Percentiles rank a stretch among this genome's conserved stretches.
phyloP scores from a whole-genome alignment of 2,888 invertebrate species.

The Brachycybe producta region DNA sequence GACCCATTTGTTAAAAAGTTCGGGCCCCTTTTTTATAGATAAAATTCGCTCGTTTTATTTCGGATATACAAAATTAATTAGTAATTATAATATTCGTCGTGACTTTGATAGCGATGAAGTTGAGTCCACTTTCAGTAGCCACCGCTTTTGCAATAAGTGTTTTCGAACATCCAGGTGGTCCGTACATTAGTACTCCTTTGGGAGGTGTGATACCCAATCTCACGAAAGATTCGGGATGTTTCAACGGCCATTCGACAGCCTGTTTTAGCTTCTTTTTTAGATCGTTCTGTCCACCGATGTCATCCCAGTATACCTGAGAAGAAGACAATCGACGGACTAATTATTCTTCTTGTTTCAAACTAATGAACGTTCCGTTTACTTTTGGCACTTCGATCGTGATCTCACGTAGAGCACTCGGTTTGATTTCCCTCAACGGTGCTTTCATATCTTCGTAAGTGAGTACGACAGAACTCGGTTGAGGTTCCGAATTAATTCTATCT shows the following conservation, averaged over 20 bases:
- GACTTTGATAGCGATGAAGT: conserved; percentile 86
- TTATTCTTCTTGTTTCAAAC: not conserved
- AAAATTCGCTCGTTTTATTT: not conserved
- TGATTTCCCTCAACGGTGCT: conserved; percentile 37
- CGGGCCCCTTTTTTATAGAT: conserved; percentile 54
- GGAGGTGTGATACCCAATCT: conserved; percentile 74
- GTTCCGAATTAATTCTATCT: too few relatives aligned
- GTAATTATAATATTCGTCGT: conserved; percentile 3
- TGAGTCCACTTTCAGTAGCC: conserved; percentile 87
- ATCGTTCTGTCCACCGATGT: conserved; percentile 82
- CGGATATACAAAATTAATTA: not conserved
- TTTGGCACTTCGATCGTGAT: conserved; percentile 74
- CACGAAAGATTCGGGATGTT: conserved; percentile 65
- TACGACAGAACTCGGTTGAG: not conserved
- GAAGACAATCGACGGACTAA: conserved; percentile 7
- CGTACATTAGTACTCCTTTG: conserved; percentile 81
- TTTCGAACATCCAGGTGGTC: conserved; percentile 96
- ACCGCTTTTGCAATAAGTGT: conserved; percentile 96
- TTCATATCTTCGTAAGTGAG: conserved; percentile 26
- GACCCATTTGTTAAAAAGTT: conserved; percentile 94
- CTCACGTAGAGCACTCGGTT: conserved; percentile 85
- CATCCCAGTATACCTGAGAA: conserved; percentile 58
- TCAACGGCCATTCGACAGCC: conserved; percentile 87
- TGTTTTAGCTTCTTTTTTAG: conserved; percentile 74
- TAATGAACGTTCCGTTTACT: conserved; percentile 37